Evolutionary conservation across 2,113 vertebrate genomes (phyloP), one percentile per base, ranked within the genome.

Genomic region (Thymallus thymallus): DNA sequence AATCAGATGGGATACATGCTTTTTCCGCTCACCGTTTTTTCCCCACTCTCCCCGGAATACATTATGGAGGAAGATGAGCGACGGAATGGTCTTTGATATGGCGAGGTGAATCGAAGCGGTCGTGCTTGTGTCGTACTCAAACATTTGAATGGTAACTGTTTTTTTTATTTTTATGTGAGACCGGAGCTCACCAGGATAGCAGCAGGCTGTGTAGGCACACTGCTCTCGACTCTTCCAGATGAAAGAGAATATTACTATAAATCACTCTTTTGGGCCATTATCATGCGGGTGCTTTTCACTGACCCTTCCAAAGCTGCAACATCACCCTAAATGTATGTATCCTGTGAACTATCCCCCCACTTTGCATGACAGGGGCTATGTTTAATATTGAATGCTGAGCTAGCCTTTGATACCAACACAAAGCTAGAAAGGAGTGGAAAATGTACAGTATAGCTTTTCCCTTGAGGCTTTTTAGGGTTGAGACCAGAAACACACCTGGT

Each of bases 31-130:
- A 74, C 74, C 56, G 70, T n/a, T 7, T 35, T 35, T 74, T 74
- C 68, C 65, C 68, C 66, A 64, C 70, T 84, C 79, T 75, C 68
- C 66, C 74, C 80, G 48, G 88, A 88, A 91, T 92, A 87, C 77
- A 89, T 91, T 91, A 91, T 61, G 60, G 72, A 64, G 72, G 72
- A 82, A 75, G 68, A 79, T 87, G 87, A 87, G 84, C 77, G 80
- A 86, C 82, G 62, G 86, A 87, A 88, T 87, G 84, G 84, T 90
- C 87, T 87, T 51, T 18, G 88, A 89, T 88, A 89, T 68, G 58
- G 64, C 64, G 81, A 88, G 83, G 87, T 85, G 88, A 89, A 89
- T 77, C 89, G 88, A 84, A 89, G 86, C 85, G 87, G 85, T 90
- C 88, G 82, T 88, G 88, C 88, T 69, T 32, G 81, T 88, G 89